These are phyloP conservation scores for Chrysina gloriosa DNA, from an alignment of 2,888 invertebrate genomes.

Conservation along the genomic window DNA sequence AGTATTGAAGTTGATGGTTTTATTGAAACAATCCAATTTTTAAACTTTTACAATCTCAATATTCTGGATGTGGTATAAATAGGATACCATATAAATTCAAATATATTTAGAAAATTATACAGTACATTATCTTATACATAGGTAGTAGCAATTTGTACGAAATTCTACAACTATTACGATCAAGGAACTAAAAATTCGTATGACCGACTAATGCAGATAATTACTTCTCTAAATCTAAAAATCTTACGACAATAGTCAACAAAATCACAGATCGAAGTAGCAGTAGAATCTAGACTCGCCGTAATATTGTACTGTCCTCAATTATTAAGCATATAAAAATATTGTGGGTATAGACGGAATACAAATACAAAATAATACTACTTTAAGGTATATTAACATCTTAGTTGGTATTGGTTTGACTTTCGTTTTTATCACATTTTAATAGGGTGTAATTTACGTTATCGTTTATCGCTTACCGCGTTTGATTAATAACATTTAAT, in stretches of 20 bases:
- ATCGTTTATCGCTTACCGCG: background rate
- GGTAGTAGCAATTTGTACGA: background rate
- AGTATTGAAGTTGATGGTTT: background rate
- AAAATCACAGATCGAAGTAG: slow-evolving; percentile 26
- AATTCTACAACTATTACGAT: background rate
- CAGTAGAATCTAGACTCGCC: background rate
- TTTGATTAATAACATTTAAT: too few species aligned
- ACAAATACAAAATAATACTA: background rate
- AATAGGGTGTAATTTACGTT: too few species aligned
- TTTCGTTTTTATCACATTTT: background rate
- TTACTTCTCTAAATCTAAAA: slow-evolving; percentile 8
- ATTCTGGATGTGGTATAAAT: too few species aligned
- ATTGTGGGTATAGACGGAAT: background rate
- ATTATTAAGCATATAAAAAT: background rate
- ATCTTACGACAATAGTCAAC: slow-evolving; percentile 22
- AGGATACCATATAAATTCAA: background rate
- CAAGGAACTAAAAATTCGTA: slow-evolving; percentile 14
- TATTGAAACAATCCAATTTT: background rate
- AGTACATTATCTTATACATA: background rate
- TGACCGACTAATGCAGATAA: background rate
- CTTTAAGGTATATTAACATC: background rate
- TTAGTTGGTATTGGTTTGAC: background rate
- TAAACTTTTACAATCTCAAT: too few species aligned
- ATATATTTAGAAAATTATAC: background rate
- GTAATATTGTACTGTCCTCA: background rate